Evolutionary conservation across 2,113 vertebrate genomes (phyloP).

Genomic region (Pituophis catenifer): DNA sequence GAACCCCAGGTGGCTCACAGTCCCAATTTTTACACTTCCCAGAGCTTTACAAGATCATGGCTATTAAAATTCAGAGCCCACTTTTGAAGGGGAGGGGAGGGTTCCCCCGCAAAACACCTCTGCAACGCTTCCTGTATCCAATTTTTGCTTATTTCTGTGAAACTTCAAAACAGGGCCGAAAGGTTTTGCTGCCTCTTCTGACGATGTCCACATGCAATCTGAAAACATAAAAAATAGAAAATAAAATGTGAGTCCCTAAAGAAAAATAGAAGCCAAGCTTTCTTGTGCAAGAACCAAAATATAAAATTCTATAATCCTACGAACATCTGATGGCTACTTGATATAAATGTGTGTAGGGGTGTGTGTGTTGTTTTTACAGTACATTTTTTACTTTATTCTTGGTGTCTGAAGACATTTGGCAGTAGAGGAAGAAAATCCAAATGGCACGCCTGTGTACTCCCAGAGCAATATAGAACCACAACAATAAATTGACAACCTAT

Average conservation of each 20-base stretch:
- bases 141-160: not conserved
- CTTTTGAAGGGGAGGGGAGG: not conserved
- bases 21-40: not conserved
- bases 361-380: not conserved
- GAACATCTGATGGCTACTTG: not conserved
- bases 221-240: not conserved
- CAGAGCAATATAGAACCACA: not conserved
- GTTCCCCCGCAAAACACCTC: not conserved
- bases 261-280: not conserved
- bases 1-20: not conserved
- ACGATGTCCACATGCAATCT: not conserved
- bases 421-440: not conserved
- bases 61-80: not conserved
- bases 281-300: not conserved
- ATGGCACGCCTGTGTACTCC: not conserved
- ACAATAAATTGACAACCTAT: not conserved
- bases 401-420: not conserved
- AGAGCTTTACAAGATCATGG: not conserved
- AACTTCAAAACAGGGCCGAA: not conserved
- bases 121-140: not conserved
- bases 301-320: not conserved
- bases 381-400: not conserved
- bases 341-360: not conserved
- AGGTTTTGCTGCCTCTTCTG: not conserved
- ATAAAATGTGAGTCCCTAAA: not conserved